Conservation (phyloP, 1,140 invertebrate species). For the Matsumurasca onukii region DNA sequence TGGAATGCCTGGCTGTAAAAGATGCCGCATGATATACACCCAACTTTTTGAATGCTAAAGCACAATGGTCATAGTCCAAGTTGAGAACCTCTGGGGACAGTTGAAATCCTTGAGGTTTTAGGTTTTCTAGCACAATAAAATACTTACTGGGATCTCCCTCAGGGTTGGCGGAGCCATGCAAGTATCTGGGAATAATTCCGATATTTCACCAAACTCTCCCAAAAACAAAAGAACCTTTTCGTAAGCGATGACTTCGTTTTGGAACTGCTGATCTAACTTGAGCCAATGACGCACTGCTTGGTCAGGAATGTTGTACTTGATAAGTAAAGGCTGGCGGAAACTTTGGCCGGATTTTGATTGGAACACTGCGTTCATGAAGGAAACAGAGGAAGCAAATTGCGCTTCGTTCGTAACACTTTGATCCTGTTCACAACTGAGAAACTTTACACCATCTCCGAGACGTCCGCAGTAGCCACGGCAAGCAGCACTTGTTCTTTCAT, state of each 20-base stretch:
- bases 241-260: conserved; percentile 39
- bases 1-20: conserved; percentile 44
- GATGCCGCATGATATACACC: conserved; percentile 48
- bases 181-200: conserved; percentile 31
- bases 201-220: background rate
- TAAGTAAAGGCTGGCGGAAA: background rate
- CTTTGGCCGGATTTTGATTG: background rate
- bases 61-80: conserved; percentile 43
- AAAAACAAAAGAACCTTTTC: conserved; percentile 34
- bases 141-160: conserved; percentile 24
- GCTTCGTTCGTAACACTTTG: background rate
- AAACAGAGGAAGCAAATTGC: conserved; percentile 7
- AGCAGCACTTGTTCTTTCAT: too few species aligned
- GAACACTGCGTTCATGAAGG: background rate
- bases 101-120: conserved; percentile 35
- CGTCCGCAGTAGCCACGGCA: too few species aligned
- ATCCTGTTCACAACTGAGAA: background rate
- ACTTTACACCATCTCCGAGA: background rate
- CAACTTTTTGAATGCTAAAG: conserved; percentile 45
- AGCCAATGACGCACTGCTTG: background rate
- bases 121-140: conserved; percentile 46
- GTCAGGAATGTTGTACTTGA: conserved; percentile 9
- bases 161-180: conserved; percentile 31
- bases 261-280: conserved; percentile 28
- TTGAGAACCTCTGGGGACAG: background rate